phyloP scores from a whole-genome alignment of 2,888 invertebrate genomes.

The Cryptops parisi region DNA sequence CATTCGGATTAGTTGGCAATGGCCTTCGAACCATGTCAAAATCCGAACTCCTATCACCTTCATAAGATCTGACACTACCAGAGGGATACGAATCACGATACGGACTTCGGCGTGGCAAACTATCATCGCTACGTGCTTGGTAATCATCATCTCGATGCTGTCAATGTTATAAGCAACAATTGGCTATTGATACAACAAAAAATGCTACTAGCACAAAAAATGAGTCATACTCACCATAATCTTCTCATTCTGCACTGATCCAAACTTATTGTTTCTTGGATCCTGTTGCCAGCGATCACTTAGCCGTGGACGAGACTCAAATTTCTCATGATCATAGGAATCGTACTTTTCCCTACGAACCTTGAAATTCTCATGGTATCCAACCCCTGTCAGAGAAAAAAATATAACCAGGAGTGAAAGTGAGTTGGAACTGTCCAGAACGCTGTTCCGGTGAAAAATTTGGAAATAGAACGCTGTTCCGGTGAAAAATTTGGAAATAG shows the following conservation, averaged over 20 bases:
- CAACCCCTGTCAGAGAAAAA: too few species aligned
- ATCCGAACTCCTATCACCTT: neutral
- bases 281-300: constrained; percentile 18
- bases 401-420: too few species aligned
- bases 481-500: too few species aligned
- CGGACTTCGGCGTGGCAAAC: too few species aligned
- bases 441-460: too few species aligned
- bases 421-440: too few species aligned
- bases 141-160: too few species aligned
- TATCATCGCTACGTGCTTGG: too few species aligned
- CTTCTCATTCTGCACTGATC: neutral
- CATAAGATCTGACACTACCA: neutral
- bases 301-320: constrained; percentile 10
- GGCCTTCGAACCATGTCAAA: constrained; percentile 1
- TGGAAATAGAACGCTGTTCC: too few species aligned
- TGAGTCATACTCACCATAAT: constrained; percentile 9
- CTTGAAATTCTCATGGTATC: constrained; percentile 18
- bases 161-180: too few species aligned
- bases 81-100: neutral
- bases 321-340: neutral
- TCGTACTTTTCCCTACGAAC: constrained; percentile 13
- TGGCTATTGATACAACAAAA: too few species aligned
- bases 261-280: neutral
- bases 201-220: too few species aligned
- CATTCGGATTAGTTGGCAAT: constrained; percentile 13